Evolutionary conservation across 2,888 invertebrate species (phyloP), one percentile per base, ranked within the genome.

Genomic region (Pollenia labialis): DNA sequence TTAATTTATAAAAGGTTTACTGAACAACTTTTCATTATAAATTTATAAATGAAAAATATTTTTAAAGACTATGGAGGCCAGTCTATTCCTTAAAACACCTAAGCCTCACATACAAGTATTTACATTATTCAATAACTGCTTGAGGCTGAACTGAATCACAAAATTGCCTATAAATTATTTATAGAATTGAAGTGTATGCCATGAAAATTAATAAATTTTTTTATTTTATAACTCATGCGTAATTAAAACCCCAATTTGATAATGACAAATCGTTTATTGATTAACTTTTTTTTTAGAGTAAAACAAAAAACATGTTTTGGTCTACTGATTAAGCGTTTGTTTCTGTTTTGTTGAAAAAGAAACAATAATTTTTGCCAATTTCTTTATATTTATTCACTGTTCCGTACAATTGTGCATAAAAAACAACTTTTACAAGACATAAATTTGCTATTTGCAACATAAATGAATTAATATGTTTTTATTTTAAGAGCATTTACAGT

Each of bases 261-360:
- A 80, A 81, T 86, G 86, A 86, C 86, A 83, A 86, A 86, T 86
- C 83, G 86, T 76, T 86, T 86, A 83, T 86, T 86, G 86, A 86
- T 86, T 86, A 72, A 77, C 64, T 48, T 56, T 56, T 32, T 32
- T 32, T 32, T 32, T 56, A 52, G 11, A 64, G 16, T n/a, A 60
- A 40, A 11, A 14, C 3, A 42, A 44, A n/a, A 42, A 44, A 66
- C 58, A 72, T 66, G 66, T 79, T 75, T 72, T 60, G 52, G 48
- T 77, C 50, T 68, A 72, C 58, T 56, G 74, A 66, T 66, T n/a
- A 69, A 62, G 60, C 14, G 50, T 50, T 79, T 10, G 58, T 69
- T 48, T 42, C 23, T 62, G 12, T 3, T 52, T 46, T 71, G 46
- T 60, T 9, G 14, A 54, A n/a, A 32, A 1, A 50, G 23, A 52